These are phyloP conservation scores for Tenthredo livida DNA, from an alignment of 2,888 invertebrate genomes.

Conservation along the genomic window DNA sequence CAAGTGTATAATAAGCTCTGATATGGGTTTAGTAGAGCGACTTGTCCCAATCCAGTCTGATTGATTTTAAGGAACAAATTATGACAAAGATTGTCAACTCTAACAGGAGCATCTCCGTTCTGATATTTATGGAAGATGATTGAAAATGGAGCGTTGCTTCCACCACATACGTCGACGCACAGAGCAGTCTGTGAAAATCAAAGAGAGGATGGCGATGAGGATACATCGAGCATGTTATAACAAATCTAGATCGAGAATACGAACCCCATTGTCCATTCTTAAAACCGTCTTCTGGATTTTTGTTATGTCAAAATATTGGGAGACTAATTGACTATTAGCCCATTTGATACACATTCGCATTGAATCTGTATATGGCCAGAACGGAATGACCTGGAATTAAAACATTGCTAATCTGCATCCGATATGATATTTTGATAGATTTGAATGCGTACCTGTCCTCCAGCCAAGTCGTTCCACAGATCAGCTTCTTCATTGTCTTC, in stretches of 20 bases:
- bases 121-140: slow-evolving; percentile 88
- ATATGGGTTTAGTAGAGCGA: slow-evolving; percentile 87
- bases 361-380: slow-evolving; percentile 91
- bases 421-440: neutral
- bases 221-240: neutral
- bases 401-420: slow-evolving; percentile 50
- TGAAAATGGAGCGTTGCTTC: slow-evolving; percentile 86
- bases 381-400: slow-evolving; percentile 80
- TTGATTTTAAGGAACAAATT: slow-evolving; percentile 90
- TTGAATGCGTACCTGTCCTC: slow-evolving; percentile 81
- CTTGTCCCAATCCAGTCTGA: slow-evolving; percentile 83
- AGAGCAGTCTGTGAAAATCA: slow-evolving; percentile 82
- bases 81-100: slow-evolving; percentile 91
- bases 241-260: slow-evolving; percentile 63
- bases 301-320: slow-evolving; percentile 88
- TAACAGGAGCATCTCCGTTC: slow-evolving; percentile 89
- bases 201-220: slow-evolving; percentile 38
- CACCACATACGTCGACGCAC: slow-evolving; percentile 87
- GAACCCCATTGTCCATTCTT: slow-evolving; percentile 91
- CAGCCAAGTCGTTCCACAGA: slow-evolving; percentile 88
- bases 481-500: slow-evolving; percentile 92
- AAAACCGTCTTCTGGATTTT: slow-evolving; percentile 86
- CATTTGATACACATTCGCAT: slow-evolving; percentile 91
- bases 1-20: slow-evolving; percentile 90
- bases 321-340: slow-evolving; percentile 86